Conservation (phyloP, 2,113 vertebrate genomes). For the Caracal caracal region DNA sequence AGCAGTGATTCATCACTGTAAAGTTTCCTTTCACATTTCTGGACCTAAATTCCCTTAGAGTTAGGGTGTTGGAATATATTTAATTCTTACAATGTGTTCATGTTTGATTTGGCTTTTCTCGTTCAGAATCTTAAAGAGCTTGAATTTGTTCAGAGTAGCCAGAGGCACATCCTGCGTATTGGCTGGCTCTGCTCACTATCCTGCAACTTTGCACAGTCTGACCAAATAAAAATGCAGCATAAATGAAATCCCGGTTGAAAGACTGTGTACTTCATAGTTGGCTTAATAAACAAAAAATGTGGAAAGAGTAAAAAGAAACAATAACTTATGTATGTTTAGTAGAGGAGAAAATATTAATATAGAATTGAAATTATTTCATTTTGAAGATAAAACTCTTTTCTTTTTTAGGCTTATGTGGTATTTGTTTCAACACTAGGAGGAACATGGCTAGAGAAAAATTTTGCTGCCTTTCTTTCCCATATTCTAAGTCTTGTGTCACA, state of each 20-base stretch:
- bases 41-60: constrained; percentile 63
- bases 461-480: constrained; percentile 89
- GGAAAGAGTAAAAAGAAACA: not conserved
- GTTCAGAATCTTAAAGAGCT: constrained; percentile 79
- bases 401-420: constrained; percentile 92
- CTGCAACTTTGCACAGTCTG: constrained; percentile 73
- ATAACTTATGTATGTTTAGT: not conserved
- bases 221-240: constrained; percentile 59
- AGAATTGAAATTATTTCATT: constrained; percentile 44
- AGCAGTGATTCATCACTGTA: constrained; percentile 56
- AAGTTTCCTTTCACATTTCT: constrained; percentile 65
- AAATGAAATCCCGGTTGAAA: constrained; percentile 64
- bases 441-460: constrained; percentile 93
- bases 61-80: constrained; percentile 70
- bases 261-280: not conserved
- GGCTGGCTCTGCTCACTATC: constrained; percentile 64
- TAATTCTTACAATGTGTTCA: constrained; percentile 79
- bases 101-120: constrained; percentile 74
- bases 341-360: constrained; percentile 19
- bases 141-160: constrained; percentile 72
- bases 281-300: constrained; percentile 33
- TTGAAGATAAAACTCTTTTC: constrained; percentile 75
- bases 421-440: constrained; percentile 92
- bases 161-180: constrained; percentile 76
- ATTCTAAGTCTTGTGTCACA: constrained; percentile 91